Evolutionary conservation across 2,113 vertebrate species (phyloP).

Genomic region (Haemorhous mexicanus): DNA sequence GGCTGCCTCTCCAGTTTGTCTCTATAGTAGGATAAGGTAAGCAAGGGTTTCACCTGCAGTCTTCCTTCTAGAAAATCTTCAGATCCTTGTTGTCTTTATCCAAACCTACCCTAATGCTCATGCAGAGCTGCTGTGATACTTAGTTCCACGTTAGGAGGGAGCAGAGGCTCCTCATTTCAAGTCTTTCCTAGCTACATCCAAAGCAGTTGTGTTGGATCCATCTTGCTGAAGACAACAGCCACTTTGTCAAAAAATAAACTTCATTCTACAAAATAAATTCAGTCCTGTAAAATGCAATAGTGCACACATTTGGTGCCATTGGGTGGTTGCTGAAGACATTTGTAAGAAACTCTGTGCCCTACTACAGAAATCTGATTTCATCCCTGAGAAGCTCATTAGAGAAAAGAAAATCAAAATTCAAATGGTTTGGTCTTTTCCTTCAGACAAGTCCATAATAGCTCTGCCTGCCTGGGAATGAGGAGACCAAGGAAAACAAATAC

Average conservation of each 20-base stretch:
- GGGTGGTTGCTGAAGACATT: background rate
- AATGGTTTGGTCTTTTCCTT: background rate
- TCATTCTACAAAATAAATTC: background rate
- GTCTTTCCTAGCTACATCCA: background rate
- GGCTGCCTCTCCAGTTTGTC: background rate
- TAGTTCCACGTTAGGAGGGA: background rate
- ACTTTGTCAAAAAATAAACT: background rate
- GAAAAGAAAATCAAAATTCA: background rate
- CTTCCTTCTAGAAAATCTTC: background rate
- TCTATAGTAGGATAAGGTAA: background rate
- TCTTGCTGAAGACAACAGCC: background rate
- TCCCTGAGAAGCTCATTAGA: background rate
- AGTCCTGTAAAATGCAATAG: background rate
- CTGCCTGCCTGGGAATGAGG: background rate
- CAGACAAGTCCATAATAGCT: slow-evolving; percentile 8
- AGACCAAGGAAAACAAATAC: slow-evolving; percentile 44
- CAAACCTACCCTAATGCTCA: background rate
- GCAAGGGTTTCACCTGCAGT: background rate
- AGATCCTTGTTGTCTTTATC: background rate
- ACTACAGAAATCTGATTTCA: background rate
- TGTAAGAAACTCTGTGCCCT: background rate
- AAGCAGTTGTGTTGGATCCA: background rate
- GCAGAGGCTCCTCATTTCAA: background rate
- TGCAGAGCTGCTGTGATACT: background rate
- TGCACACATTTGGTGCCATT: background rate